These are phyloP conservation scores for Rhagonycha lutea DNA, from an alignment of 2,888 invertebrate species.

Conservation along the genomic window DNA sequence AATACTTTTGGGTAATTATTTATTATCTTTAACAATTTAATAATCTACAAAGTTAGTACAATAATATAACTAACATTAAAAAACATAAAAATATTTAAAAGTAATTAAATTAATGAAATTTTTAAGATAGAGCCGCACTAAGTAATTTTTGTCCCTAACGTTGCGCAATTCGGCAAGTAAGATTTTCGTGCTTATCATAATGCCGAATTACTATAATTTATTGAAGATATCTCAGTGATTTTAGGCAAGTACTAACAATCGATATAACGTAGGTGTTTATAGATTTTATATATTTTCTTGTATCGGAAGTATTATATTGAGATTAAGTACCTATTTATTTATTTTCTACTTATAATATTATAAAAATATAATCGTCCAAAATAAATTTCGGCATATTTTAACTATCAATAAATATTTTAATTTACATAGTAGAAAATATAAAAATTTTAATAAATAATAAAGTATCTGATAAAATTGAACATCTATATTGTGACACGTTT, in stretches of 20 bases:
- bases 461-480: not conserved
- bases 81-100: not conserved
- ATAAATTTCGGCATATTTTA: not conserved
- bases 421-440: not conserved
- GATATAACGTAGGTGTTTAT: not conserved
- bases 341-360: not conserved
- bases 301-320: not conserved
- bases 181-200: not conserved
- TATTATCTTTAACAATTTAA: not conserved
- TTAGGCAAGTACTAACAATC: not conserved
- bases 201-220: not conserved
- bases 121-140: not conserved
- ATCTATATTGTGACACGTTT: too few relatives aligned
- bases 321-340: not conserved
- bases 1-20: conserved; percentile 22
- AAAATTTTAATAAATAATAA: not conserved
- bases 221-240: not conserved
- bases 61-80: not conserved
- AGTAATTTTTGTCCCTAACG: not conserved
- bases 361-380: not conserved
- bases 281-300: not conserved
- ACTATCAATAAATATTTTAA: not conserved
- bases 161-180: not conserved
- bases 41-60: not conserved
- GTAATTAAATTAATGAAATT: not conserved